These are phyloP conservation scores for Mirounga angustirostris DNA, from an alignment of 2,113 vertebrate genomes.

Conservation along the genomic window DNA sequence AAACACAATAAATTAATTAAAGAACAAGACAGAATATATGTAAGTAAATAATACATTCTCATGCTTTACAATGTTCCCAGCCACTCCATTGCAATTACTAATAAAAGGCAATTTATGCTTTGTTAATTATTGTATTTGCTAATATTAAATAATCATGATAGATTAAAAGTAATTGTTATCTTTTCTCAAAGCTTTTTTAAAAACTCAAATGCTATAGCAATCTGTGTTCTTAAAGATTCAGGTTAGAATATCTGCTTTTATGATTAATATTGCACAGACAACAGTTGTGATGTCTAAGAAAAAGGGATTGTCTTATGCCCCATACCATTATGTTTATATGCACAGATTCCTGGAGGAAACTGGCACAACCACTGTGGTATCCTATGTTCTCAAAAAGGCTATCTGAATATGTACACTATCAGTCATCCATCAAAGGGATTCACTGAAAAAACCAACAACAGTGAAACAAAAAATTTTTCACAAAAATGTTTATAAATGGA, in stretches of 20 bases:
- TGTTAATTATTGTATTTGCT: neutral
- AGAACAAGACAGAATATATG: neutral
- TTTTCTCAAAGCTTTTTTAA: neutral
- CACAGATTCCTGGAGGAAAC: neutral
- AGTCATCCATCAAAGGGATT: neutral
- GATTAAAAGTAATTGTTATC: neutral
- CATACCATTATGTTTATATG: neutral
- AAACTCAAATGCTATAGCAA: neutral
- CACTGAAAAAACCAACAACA: neutral
- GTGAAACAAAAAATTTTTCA: neutral
- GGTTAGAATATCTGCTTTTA: neutral
- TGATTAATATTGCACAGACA: neutral
- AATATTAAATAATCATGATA: neutral
- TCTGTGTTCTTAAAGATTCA: neutral
- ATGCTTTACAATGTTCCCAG: neutral
- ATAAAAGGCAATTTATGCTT: neutral
- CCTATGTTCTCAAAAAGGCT: neutral
- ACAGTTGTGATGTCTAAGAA: neutral
- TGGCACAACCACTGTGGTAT: neutral
- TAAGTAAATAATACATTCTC: neutral
- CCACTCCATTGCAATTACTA: neutral
- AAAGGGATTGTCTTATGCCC: neutral
- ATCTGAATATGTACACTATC: neutral
- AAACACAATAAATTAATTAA: slow-evolving; percentile 14
- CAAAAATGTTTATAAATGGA: neutral